phyloP scores from a whole-genome alignment of 1,140 invertebrate species.

The Tetramorium simillimum region DNA sequence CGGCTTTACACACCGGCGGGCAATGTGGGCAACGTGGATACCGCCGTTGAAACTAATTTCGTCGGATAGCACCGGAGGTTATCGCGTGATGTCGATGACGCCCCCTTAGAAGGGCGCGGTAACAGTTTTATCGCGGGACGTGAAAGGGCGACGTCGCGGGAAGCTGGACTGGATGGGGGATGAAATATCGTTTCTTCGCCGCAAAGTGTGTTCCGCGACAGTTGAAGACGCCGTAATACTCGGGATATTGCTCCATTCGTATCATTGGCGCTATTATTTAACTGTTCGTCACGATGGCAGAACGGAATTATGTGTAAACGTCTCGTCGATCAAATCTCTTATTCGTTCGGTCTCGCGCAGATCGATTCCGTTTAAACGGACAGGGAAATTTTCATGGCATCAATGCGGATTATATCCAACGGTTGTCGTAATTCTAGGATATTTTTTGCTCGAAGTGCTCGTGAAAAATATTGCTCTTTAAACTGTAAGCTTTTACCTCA shows the following conservation, averaged over 20 bases:
- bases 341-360: constrained; percentile 15
- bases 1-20: constrained; percentile 55
- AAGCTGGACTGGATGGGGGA: constrained; percentile 31
- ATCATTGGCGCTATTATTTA: constrained; percentile 44
- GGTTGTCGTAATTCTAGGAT: background rate
- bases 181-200: constrained; percentile 59
- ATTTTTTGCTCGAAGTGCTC: background rate
- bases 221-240: constrained; percentile 23
- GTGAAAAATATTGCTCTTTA: background rate
- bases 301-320: constrained; percentile 37
- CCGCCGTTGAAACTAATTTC: constrained; percentile 68
- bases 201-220: constrained; percentile 29
- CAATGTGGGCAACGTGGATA: constrained; percentile 17
- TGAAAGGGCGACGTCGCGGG: constrained; percentile 35
- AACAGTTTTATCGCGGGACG: constrained; percentile 69
- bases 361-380: constrained; percentile 35
- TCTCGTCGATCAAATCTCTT: constrained; percentile 44
- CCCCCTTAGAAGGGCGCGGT: constrained; percentile 50
- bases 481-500: background rate
- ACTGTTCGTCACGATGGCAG: constrained; percentile 32
- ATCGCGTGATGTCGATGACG: constrained; percentile 56
- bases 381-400: background rate
- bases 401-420: background rate
- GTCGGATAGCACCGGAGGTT: constrained; percentile 56
- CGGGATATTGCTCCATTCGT: constrained; percentile 9